Conservation (phyloP, 1,140 invertebrate species). For the Anastatus disparis region DNA sequence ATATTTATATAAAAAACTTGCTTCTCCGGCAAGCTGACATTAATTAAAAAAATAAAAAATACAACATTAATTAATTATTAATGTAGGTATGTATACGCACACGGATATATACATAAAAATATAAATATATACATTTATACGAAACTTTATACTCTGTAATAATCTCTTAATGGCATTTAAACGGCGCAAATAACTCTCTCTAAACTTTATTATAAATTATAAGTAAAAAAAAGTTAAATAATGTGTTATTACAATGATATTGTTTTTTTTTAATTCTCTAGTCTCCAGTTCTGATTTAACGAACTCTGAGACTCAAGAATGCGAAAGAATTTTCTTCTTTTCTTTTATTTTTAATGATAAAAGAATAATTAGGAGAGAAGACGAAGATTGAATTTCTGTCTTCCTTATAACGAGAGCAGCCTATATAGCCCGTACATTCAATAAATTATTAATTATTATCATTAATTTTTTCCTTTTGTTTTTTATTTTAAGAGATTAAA, state of each 20-base stretch:
- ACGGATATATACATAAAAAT: constrained; percentile 51
- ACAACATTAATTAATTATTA: constrained; percentile 48
- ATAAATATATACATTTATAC: constrained; percentile 63
- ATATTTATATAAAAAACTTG: constrained; percentile 45
- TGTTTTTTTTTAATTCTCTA: constrained; percentile 42
- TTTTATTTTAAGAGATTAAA: constrained; percentile 38
- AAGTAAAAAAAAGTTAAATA: background rate
- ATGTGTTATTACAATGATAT: constrained; percentile 20
- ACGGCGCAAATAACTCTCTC: constrained; percentile 32
- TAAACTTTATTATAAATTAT: background rate
- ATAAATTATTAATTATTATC: constrained; percentile 44
- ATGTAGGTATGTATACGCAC: constrained; percentile 50
- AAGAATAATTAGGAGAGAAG: constrained; percentile 45
- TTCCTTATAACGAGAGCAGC: constrained; percentile 53
- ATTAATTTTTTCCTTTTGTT: constrained; percentile 23
- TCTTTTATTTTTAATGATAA: constrained; percentile 18
- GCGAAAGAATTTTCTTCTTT: constrained; percentile 19
- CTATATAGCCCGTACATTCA: constrained; percentile 49
- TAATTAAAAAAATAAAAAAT: constrained; percentile 54
- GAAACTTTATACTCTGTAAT: constrained; percentile 62
- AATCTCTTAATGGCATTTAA: constrained; percentile 58
- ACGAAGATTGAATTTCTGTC: constrained; percentile 51
- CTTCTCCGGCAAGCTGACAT: constrained; percentile 68
- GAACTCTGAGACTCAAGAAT: background rate
- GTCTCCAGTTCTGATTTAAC: constrained; percentile 33